These are phyloP conservation scores for Burhinus bistriatus DNA, from an alignment of 2,113 vertebrate genomes.

Conservation along the genomic window DNA sequence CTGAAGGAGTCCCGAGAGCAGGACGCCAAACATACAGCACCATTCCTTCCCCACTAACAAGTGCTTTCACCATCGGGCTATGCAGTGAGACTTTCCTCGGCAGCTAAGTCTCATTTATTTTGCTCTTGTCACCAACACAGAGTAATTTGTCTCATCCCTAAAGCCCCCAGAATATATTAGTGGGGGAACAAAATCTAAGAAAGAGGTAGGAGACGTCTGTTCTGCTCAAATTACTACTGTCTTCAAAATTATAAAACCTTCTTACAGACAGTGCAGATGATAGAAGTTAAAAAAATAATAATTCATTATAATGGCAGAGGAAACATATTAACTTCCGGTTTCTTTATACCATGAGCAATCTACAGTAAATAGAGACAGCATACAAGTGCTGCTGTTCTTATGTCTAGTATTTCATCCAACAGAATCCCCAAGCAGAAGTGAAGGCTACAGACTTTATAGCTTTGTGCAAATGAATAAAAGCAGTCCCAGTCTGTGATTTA, in stretches of 20 bases:
- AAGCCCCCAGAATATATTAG: slow-evolving; percentile 10
- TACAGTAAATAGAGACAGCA: not conserved
- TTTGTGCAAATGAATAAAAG: not conserved
- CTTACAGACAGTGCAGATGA: not conserved
- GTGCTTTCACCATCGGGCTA: not conserved
- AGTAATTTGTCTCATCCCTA: not conserved
- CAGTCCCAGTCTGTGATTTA: not conserved
- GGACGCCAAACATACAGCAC: not conserved
- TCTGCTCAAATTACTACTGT: not conserved
- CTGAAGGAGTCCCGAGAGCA: not conserved
- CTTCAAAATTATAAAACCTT: not conserved
- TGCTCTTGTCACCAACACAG: not conserved
- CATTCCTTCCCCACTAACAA: not conserved
- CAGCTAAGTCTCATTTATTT: not conserved
- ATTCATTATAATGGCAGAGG: not conserved
- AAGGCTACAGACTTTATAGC: not conserved
- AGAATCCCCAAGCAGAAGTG: not conserved
- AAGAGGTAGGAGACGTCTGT: not conserved
- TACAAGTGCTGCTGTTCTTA: not conserved
- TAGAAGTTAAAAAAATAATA: not conserved
- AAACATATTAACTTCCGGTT: not conserved
- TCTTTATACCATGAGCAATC: not conserved
- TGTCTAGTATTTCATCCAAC: not conserved
- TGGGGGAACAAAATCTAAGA: not conserved
- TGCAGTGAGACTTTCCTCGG: not conserved